Evolutionary conservation across 2,797 vertebrate species (phyloP).

Genomic region (Limosa lapponica): DNA sequence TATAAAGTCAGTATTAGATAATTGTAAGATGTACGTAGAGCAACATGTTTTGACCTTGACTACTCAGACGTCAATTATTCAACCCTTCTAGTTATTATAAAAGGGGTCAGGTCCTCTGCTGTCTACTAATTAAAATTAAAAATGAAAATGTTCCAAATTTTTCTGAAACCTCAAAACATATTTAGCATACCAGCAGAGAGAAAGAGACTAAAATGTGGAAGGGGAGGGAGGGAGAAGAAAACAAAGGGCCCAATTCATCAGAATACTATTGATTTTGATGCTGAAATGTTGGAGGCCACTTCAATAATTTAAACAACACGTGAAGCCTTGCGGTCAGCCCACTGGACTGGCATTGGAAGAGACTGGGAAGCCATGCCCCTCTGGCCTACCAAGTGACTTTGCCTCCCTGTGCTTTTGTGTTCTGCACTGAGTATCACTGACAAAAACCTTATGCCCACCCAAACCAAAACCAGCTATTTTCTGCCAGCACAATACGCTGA

Average conservation of each 20-base stretch:
- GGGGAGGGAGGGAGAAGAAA: background rate
- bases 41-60: conserved; percentile 12
- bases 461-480: background rate
- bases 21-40: background rate
- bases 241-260: background rate
- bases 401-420: background rate
- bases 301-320: background rate
- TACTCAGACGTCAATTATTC: background rate
- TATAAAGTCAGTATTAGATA: background rate
- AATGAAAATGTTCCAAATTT: conserved; percentile 9
- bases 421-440: background rate
- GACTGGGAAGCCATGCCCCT: background rate
- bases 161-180: conserved; percentile 5
- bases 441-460: background rate
- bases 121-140: conserved; percentile 21
- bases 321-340: background rate
- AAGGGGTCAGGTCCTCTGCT: conserved; percentile 12
- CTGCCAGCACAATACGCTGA: background rate
- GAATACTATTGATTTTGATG: background rate
- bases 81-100: background rate
- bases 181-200: background rate
- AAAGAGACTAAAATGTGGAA: background rate
- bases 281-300: background rate
- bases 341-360: background rate
- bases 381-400: background rate